Evolutionary conservation across 2,113 vertebrate genomes (phyloP).

Genomic region (Ictidomys tridecemlineatus): DNA sequence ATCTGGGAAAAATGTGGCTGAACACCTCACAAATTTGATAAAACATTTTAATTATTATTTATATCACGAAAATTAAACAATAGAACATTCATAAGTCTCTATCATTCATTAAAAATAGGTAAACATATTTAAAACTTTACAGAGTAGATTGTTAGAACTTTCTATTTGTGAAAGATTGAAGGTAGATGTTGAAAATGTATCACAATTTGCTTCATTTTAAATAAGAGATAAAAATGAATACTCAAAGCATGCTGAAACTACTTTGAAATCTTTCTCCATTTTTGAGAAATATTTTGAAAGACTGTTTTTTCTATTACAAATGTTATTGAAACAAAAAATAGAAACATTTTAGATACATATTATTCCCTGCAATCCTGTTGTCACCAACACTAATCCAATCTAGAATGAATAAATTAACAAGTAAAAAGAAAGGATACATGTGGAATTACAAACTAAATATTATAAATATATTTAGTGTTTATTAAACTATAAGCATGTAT

Average conservation of each 20-base stretch:
- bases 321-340: background rate
- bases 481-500: background rate
- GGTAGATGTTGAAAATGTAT: background rate
- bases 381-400: background rate
- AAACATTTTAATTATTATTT: constrained; percentile 15
- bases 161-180: background rate
- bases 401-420: background rate
- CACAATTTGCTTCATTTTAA: background rate
- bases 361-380: background rate
- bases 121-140: background rate
- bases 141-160: background rate
- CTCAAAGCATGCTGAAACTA: background rate
- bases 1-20: background rate
- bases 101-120: background rate
- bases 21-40: background rate
- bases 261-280: background rate
- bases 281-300: background rate
- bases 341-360: background rate
- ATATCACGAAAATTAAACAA: background rate
- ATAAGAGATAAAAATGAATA: background rate
- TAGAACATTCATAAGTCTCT: background rate
- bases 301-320: background rate
- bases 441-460: background rate
- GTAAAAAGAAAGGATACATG: background rate
- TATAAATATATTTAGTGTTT: background rate